Conservation (phyloP, 64 coral and sea anemone genomes). For the Dendrophyllia cribrosa region DNA sequence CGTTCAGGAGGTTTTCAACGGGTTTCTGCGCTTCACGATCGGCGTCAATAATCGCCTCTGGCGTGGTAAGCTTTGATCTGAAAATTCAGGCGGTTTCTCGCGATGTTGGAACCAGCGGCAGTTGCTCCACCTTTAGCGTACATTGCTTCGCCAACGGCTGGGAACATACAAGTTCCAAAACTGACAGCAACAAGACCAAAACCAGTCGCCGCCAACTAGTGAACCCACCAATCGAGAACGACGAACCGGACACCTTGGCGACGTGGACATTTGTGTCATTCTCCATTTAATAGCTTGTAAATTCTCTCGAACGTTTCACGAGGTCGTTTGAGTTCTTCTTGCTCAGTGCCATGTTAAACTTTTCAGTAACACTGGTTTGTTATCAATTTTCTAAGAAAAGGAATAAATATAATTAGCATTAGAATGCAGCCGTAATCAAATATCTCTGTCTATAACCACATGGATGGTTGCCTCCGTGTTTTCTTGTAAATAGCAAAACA, state of each 20-base stretch:
- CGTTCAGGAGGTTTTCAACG: neutral
- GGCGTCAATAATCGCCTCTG: neutral
- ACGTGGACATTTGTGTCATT: conserved; percentile 23
- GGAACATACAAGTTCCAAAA: neutral
- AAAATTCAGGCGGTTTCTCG: neutral
- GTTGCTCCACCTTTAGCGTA: conserved; percentile 2
- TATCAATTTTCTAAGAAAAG: no score
- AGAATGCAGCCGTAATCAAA: no score
- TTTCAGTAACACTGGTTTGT: no score
- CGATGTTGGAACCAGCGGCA: conserved; percentile 3
- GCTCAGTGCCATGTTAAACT: neutral
- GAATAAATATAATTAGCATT: no score
- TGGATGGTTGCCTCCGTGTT: no score
- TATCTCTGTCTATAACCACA: no score
- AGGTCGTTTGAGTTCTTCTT: no score
- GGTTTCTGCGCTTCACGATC: conserved; percentile 14
- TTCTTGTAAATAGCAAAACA: no score
- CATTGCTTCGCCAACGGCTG: conserved; percentile 1
- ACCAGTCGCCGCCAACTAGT: neutral
- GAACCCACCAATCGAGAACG: neutral
- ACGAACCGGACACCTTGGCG: conserved; percentile 13
- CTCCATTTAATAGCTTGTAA: neutral
- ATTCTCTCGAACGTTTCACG: no score
- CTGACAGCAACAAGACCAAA: conserved; percentile 17
- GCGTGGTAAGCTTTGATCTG: neutral